phyloP scores from a whole-genome alignment of 2,113 vertebrate genomes.

The Oreotragus oreotragus region DNA sequence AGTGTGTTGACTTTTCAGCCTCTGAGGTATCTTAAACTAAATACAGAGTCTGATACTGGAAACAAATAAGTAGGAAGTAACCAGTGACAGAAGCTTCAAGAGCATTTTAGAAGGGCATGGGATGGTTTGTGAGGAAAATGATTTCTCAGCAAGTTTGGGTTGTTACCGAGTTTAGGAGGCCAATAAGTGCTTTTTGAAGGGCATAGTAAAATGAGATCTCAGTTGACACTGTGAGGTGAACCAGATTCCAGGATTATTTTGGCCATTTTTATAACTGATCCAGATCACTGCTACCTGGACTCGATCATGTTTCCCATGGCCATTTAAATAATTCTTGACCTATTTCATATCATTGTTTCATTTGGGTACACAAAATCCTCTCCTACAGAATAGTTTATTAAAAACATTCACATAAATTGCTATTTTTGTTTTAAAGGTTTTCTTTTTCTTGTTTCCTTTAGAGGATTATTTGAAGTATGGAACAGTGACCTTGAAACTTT shows the following conservation, averaged over 20 bases:
- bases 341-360: not conserved
- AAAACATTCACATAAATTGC: not conserved
- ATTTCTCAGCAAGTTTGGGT: not conserved
- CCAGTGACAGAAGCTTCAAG: not conserved
- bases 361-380: not conserved
- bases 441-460: conserved; percentile 1
- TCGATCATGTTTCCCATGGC: not conserved
- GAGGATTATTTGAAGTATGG: not conserved
- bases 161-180: not conserved
- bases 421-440: not conserved
- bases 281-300: not conserved
- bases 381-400: not conserved
- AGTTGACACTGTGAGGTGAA: not conserved
- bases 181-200: not conserved
- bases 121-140: not conserved
- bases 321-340: not conserved
- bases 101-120: not conserved
- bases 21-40: not conserved
- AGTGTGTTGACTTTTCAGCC: not conserved
- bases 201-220: not conserved
- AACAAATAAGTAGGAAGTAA: not conserved
- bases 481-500: not conserved
- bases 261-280: not conserved
- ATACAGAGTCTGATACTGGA: not conserved
- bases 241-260: not conserved